Conservation (phyloP, 2,888 invertebrate genomes). For the Catonia carolina region DNA sequence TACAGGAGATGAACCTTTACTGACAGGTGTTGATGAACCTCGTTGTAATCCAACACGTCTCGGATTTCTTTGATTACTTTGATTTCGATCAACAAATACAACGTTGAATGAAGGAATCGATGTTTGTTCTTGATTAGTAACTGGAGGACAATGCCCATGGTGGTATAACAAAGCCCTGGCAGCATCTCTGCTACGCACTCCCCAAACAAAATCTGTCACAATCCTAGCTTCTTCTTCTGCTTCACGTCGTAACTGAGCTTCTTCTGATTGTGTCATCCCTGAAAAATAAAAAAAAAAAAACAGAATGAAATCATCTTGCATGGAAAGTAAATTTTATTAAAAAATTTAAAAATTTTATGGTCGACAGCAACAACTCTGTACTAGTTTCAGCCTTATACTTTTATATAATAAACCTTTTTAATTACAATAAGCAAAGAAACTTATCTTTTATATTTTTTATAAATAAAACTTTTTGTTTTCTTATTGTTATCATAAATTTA, state of each 20-base stretch:
- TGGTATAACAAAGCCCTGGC: constrained; percentile 46
- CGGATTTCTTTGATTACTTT: constrained; percentile 22
- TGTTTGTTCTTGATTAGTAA: constrained; percentile 9
- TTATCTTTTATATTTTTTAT: too few relatives aligned
- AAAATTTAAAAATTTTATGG: not conserved
- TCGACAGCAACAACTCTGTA: too few relatives aligned
- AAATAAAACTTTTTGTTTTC: too few relatives aligned
- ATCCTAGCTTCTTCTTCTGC: constrained; percentile 44
- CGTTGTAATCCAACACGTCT: constrained; percentile 40
- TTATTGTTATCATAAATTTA: too few relatives aligned
- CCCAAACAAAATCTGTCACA: constrained; percentile 51
- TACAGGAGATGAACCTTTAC: constrained; percentile 26
- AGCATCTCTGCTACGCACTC: constrained; percentile 48
- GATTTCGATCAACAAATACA: constrained; percentile 14
- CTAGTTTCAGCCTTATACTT: too few relatives aligned
- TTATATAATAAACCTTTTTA: too few relatives aligned
- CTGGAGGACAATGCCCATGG: not conserved
- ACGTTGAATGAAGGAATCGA: constrained; percentile 6
- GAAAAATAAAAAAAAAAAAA: not conserved
- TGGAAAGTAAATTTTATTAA: not conserved
- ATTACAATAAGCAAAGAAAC: too few relatives aligned
- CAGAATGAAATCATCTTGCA: not conserved
- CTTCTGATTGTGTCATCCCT: constrained; percentile 21
- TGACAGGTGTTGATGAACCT: constrained; percentile 46
- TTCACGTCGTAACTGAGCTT: constrained; percentile 43